A percentile compares a stretch with the other conserved stretches of the same genome.
Evolutionary conservation across 2,113 vertebrate species (phyloP).

Genomic region (Ploceus nigricollis): DNA sequence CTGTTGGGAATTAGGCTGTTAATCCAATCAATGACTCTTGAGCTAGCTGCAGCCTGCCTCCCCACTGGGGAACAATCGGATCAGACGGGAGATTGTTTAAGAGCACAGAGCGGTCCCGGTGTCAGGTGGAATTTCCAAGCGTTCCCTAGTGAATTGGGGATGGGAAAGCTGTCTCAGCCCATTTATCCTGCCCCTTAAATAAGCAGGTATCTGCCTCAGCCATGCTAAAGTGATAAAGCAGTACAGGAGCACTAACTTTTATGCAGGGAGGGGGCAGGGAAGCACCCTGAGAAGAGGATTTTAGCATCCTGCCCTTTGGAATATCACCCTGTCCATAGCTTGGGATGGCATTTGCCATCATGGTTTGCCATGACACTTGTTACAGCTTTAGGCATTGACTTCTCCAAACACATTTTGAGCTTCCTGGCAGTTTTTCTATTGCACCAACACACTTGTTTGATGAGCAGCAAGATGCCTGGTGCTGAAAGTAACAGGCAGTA

Average conservation of each 20-base stretch:
- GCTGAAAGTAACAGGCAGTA: neutral
- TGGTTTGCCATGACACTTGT: neutral
- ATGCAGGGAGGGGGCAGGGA: conserved; percentile 24
- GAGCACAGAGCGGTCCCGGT: conserved; percentile 75
- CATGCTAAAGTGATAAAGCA: conserved; percentile 69
- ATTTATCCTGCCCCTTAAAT: conserved; percentile 80
- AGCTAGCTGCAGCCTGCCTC: conserved; percentile 88
- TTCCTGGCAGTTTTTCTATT: neutral
- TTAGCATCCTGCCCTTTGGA: neutral
- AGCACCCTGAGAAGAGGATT: neutral
- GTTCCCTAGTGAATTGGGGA: conserved; percentile 79
- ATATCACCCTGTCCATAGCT: neutral
- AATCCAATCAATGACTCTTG: conserved; percentile 95
- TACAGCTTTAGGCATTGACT: neutral
- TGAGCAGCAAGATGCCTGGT: neutral
- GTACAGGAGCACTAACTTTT: conserved; percentile 59
- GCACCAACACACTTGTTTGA: neutral
- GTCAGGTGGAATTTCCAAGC: conserved; percentile 83
- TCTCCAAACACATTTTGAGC: neutral
- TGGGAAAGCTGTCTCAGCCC: conserved; percentile 76
- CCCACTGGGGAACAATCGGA: conserved; percentile 88
- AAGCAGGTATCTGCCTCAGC: conserved; percentile 76
- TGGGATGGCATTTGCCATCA: neutral
- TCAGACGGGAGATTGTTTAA: conserved; percentile 85
- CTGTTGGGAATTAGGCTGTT: conserved; percentile 97